Conservation (phyloP, 2,888 invertebrate species). For the Spatulosminthurus flaviceps region DNA sequence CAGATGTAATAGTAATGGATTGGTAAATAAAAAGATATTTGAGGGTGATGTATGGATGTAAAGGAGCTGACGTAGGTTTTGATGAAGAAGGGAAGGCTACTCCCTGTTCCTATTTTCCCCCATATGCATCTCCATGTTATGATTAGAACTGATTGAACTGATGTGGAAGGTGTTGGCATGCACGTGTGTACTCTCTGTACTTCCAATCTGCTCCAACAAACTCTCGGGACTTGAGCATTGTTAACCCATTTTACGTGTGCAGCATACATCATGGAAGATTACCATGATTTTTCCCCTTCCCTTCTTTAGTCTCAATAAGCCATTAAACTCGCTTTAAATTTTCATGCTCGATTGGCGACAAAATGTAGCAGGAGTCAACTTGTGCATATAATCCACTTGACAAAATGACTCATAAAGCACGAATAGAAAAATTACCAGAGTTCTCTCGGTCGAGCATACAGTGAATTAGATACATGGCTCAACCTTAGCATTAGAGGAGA, state of each 20-base stretch:
- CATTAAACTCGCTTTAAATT: constrained; percentile 9
- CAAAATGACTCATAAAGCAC: constrained; percentile 28
- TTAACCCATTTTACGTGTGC: constrained; percentile 13
- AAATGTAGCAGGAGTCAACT: constrained; percentile 12
- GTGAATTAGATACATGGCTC: too few relatives aligned
- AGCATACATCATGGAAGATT: constrained; percentile 5
- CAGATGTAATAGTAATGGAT: too few relatives aligned
- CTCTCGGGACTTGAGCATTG: background rate
- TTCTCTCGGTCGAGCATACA: too few relatives aligned
- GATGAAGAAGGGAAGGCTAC: too few relatives aligned
- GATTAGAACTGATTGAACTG: too few relatives aligned
- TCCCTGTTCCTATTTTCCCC: too few relatives aligned
- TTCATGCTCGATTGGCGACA: background rate
- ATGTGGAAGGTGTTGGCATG: background rate
- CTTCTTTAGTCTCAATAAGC: background rate
- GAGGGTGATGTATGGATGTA: too few relatives aligned
- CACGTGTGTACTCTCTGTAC: background rate
- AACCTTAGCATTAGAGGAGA: too few relatives aligned
- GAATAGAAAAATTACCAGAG: constrained; percentile 11
- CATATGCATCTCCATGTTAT: too few relatives aligned
- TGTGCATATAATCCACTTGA: constrained; percentile 4
- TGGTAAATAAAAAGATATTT: too few relatives aligned
- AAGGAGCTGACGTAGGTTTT: too few relatives aligned
- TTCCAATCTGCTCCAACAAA: too few relatives aligned
- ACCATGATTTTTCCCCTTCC: background rate